phyloP scores from a whole-genome alignment of 2,797 vertebrate species.

The Phoebastria nigripes region DNA sequence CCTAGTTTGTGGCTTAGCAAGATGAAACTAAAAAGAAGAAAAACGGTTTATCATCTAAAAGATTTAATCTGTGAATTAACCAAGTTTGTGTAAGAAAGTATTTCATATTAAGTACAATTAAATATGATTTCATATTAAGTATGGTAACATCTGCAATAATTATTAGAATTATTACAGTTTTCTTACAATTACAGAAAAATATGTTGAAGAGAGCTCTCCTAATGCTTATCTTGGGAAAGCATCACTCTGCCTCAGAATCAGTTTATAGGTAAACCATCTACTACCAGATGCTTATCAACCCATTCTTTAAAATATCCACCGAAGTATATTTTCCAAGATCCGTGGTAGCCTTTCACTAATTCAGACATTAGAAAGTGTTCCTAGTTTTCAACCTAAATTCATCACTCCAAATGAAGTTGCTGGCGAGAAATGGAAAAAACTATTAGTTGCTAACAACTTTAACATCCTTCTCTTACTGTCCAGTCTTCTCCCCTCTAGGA shows the following conservation, averaged over 20 bases:
- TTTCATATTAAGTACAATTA: neutral
- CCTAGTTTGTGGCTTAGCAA: constrained; percentile 1
- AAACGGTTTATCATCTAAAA: neutral
- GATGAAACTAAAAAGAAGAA: neutral
- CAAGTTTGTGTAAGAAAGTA: neutral
- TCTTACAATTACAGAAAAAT: neutral
- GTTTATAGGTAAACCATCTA: neutral
- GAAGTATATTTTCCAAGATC: neutral
- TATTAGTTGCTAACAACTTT: neutral
- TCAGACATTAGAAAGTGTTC: neutral
- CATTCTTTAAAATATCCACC: neutral
- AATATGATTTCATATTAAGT: neutral
- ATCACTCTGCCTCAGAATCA: neutral
- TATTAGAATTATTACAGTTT: neutral
- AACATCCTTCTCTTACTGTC: neutral
- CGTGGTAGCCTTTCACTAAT: neutral
- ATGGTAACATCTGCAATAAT: neutral
- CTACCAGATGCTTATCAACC: neutral
- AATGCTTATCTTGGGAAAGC: neutral
- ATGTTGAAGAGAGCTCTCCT: neutral
- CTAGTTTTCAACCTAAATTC: neutral
- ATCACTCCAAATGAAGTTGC: neutral
- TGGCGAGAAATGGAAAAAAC: neutral
- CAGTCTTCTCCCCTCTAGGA: neutral
- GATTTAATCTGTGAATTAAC: neutral